Evolutionary conservation across 2,888 invertebrate genomes (phyloP).

Genomic region (Callosobruchus maculatus): DNA sequence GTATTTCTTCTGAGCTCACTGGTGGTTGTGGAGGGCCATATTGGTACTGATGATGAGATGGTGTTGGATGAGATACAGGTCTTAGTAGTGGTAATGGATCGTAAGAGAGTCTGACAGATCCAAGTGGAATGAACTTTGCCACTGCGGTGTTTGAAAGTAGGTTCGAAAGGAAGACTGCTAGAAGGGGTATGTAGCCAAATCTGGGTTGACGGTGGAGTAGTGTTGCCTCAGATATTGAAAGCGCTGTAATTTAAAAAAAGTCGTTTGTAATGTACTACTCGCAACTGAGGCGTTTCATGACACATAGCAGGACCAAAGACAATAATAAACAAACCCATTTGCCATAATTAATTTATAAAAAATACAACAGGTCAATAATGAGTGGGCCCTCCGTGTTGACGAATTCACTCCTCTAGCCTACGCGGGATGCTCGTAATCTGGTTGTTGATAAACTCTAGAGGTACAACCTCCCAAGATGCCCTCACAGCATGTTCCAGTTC

Average conservation of each 20-base stretch:
- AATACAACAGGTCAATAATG: too few species aligned
- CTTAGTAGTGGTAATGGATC: constrained; percentile 26
- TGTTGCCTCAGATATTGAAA: not conserved
- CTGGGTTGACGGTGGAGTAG: constrained; percentile 20
- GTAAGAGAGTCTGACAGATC: constrained; percentile 23
- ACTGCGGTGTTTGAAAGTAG: constrained; percentile 25
- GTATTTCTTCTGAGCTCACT: constrained; percentile 11
- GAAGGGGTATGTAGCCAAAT: constrained; percentile 28
- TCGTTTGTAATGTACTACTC: too few species aligned
- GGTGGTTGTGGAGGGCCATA: constrained; percentile 12
- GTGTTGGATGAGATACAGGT: constrained; percentile 3
- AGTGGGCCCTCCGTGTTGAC: too few species aligned
- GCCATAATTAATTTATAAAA: too few species aligned
- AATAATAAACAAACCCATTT: not conserved
- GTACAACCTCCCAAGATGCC: too few species aligned
- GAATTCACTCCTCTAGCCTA: too few species aligned
- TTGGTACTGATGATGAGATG: constrained; percentile 13
- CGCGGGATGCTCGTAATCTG: too few species aligned
- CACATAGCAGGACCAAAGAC: too few species aligned
- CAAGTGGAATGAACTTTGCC: constrained; percentile 27
- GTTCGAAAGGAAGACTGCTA: constrained; percentile 30
- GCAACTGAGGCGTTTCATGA: too few species aligned
- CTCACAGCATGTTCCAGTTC: too few species aligned
- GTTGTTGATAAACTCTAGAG: too few species aligned
- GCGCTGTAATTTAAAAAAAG: constrained; percentile 6